phyloP scores from a whole-genome alignment of 2,888 invertebrate genomes.

The Harpagoxenus sublaevis region DNA sequence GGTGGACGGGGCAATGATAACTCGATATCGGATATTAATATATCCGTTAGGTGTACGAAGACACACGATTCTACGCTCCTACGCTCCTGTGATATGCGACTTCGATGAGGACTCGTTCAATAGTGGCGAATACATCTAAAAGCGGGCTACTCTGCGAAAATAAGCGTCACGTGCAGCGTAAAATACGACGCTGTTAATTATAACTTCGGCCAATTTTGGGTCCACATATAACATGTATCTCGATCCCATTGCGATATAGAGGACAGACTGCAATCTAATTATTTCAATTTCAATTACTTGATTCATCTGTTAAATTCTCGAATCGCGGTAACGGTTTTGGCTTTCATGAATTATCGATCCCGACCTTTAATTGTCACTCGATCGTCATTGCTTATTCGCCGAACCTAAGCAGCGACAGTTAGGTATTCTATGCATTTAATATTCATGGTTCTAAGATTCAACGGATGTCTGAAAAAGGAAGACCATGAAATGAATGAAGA shows the following conservation, averaged over 20 bases:
- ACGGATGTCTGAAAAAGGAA: not conserved
- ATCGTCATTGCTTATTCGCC: slow-evolving; percentile 13
- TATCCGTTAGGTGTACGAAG: not conserved
- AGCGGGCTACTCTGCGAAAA: not conserved
- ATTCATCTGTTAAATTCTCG: not conserved
- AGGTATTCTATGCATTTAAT: not conserved
- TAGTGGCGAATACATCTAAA: not conserved
- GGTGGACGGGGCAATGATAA: slow-evolving; percentile 20
- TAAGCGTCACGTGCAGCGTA: not conserved
- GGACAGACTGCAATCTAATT: not conserved
- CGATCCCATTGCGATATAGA: not conserved
- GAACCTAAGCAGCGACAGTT: not conserved
- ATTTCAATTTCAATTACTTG: not conserved
- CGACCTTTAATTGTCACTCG: slow-evolving; percentile 25
- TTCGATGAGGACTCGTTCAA: not conserved
- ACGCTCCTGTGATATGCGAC: not conserved
- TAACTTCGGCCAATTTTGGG: not conserved
- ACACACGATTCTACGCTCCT: not conserved
- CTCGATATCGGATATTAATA: slow-evolving; percentile 37
- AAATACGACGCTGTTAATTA: slow-evolving; percentile 12
- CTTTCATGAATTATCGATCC: not conserved
- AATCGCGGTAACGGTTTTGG: not conserved
- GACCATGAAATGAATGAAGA: not conserved
- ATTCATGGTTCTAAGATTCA: not conserved
- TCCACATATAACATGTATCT: not conserved